Evolutionary conservation across 1,140 invertebrate genomes (phyloP), one percentile per base, ranked within the genome.

Genomic region (Drosophila virilis): DNA sequence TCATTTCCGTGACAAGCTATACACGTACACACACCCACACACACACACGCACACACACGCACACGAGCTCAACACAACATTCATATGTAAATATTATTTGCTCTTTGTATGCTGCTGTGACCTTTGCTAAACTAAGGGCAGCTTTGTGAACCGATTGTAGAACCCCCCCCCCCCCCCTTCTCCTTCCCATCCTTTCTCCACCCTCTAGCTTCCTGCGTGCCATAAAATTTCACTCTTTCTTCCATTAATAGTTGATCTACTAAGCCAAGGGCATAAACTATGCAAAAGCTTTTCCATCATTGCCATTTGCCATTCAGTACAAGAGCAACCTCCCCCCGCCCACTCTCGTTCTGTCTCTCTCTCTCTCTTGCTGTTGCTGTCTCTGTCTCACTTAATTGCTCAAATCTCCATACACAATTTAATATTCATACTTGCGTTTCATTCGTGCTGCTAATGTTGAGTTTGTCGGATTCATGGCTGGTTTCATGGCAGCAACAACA

Each of bases 371-470:
- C 12, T 65, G 9, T 79, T 40, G 60, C 52, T 78, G 15, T 40
- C 71, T 75, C 61, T 70, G 54, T 52, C 46, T 38, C 77, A 68
- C 58, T 58, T 65, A 69, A 86, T 81, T 86, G 73, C 78, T 86
- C 82, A 85, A 77, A 80, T 83, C 76, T 79, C 68, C 69, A 88
- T 81, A 82, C 72, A 89, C 76, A 83, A 86, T 88, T 86, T 86
- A 86, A 86, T 86, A 86, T 86, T 86, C 83, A 86, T 86, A 89
- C 83, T 86, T 88, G 83, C 82, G 81, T 78, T 81, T 69, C 82
- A 86, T 69, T 83, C 82, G 79, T 78, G 81, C 62, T 70, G 77
- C 81, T 85, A 85, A 85, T 85, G 77, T 85, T 55, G 74, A n/a
- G 52, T 58, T 10, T 22, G 35, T 43, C 38, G 57, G 46, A 52